Conservation (phyloP, 1,140 invertebrate species). For the Proctacanthus coquilletti region DNA sequence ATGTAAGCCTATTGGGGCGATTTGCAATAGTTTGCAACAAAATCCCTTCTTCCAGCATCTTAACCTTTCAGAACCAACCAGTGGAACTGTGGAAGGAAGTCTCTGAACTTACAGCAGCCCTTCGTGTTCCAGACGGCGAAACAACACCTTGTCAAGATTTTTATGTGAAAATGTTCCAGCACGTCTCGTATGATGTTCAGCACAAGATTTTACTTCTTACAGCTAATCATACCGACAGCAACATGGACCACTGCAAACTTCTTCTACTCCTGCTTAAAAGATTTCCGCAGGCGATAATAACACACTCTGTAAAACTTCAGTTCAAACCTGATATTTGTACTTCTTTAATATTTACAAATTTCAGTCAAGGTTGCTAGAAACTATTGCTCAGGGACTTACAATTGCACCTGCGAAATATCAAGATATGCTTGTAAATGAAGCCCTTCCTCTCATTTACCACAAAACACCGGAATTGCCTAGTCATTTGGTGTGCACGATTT, state of each 20-base stretch:
- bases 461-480: constrained; percentile 21
- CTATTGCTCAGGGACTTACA: constrained; percentile 22
- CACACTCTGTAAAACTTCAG: constrained; percentile 52
- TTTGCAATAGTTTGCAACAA: too few species aligned
- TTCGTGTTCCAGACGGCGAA: constrained; percentile 39
- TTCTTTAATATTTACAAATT: constrained; percentile 21
- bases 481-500: constrained; percentile 19
- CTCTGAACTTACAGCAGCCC: constrained; percentile 54
- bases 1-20: too few species aligned
- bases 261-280: constrained; percentile 59
- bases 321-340: background rate
- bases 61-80: constrained; percentile 32
- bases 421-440: constrained; percentile 25
- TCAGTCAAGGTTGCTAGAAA: constrained; percentile 20
- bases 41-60: constrained; percentile 18
- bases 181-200: constrained; percentile 53
- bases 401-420: constrained; percentile 19
- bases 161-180: constrained; percentile 49
- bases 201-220: constrained; percentile 60
- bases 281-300: constrained; percentile 62
- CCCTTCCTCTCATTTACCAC: constrained; percentile 23
- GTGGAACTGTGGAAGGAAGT: constrained; percentile 62
- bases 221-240: constrained; percentile 72
- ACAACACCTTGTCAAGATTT: constrained; percentile 30
- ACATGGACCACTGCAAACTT: constrained; percentile 70